Percentiles rank a stretch among this genome's conserved stretches.
phyloP scores from a whole-genome alignment of 2,113 vertebrate species.

The Caretta caretta region DNA sequence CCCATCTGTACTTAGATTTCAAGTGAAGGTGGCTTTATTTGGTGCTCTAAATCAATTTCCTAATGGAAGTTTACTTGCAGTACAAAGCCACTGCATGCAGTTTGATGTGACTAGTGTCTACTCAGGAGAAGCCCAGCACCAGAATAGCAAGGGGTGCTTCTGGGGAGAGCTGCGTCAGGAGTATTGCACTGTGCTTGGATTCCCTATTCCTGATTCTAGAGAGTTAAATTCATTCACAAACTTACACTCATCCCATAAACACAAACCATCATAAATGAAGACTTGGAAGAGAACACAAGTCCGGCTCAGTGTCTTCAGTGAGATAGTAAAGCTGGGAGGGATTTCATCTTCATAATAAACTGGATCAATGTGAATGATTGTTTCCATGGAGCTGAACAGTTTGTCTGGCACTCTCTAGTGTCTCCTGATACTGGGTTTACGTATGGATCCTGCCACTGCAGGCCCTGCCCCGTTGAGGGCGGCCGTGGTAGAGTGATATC shows the following conservation, averaged over 20 bases:
- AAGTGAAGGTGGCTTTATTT: background rate
- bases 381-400: background rate
- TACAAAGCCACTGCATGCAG: background rate
- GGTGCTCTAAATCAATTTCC: background rate
- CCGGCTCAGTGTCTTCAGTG: background rate
- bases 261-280: background rate
- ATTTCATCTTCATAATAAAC: rapidly evolving
- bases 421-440: background rate
- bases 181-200: background rate
- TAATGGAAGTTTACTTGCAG: background rate
- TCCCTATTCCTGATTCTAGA: background rate
- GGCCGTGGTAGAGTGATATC: background rate
- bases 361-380: background rate
- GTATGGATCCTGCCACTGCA: background rate
- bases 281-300: background rate
- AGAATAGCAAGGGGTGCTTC: background rate
- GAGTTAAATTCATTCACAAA: background rate
- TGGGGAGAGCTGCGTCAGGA: background rate
- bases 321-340: background rate
- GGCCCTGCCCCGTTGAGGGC: rapidly evolving
- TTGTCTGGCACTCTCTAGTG: background rate
- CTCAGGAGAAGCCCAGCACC: background rate
- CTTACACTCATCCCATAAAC: background rate
- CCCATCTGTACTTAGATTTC: background rate
- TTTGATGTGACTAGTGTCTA: background rate